phyloP scores from a whole-genome alignment of 2,888 invertebrate genomes.

The Drosophila nr. medialis region DNA sequence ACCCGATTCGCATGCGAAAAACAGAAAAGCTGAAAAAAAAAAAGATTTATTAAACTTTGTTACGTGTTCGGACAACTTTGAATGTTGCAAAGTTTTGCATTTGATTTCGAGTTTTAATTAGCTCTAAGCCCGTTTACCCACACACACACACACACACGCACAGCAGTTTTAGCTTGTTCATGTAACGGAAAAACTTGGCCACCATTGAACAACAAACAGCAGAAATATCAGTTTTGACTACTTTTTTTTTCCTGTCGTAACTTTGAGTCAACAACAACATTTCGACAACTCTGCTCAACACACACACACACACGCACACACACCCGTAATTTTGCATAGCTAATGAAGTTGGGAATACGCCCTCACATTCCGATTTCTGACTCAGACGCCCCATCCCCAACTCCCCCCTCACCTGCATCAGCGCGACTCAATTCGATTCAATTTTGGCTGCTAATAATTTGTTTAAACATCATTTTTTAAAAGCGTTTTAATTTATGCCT shows the following conservation, averaged over 20 bases:
- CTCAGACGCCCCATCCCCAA: not conserved
- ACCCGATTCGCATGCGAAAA: conserved; percentile 32
- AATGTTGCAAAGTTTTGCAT: conserved; percentile 60
- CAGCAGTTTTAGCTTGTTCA: conserved; percentile 13
- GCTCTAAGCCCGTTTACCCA: conserved; percentile 79
- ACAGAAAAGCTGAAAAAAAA: not conserved
- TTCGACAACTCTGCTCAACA: conserved; percentile 2
- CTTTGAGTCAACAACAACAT: conserved; percentile 28
- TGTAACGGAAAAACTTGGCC: conserved; percentile 69
- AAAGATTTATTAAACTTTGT: conserved; percentile 24
- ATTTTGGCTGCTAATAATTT: conserved; percentile 61
- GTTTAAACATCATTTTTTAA: conserved; percentile 55
- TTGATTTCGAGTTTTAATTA: conserved; percentile 71
- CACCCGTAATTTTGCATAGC: conserved; percentile 37
- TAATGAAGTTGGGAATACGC: conserved; percentile 48
- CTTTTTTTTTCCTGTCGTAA: not conserved
- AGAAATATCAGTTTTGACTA: conserved; percentile 12
- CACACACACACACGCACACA: not conserved
- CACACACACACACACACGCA: not conserved
- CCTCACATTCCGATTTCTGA: conserved; percentile 22
- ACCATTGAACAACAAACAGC: conserved; percentile 12
- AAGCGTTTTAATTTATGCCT: conserved; percentile 44
- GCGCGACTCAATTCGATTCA: conserved; percentile 9
- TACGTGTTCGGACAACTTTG: conserved; percentile 44
- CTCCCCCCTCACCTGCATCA: not conserved